Base-by-base conservation (phyloP, 1,140 invertebrate species). In the Lethocerus indicus region DNA sequence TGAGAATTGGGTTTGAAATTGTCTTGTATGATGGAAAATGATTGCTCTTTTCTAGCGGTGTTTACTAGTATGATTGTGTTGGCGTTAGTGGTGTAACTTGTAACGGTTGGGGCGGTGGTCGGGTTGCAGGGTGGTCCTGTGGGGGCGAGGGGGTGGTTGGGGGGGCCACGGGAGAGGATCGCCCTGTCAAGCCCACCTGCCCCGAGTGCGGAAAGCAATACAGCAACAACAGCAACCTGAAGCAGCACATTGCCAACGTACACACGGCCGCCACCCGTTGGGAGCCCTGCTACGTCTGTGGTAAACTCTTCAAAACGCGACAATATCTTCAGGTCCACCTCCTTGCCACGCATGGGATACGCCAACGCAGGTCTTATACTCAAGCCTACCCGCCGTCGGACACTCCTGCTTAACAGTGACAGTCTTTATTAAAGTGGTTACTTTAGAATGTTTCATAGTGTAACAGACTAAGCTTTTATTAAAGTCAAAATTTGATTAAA, bases 211-310 rank as follows among this genome's bases (percentile, higher is more conserved):
- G 76, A 54, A 78, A 77, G 61, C 71, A 72, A 44, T 79, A 78
- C 63, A 76, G 73, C 62, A 71, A 70, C 54, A 69, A 69, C 60
- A 75, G 75, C 59, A 81, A 80, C 61, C 67, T 81, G 49, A 79
- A 78, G 66, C 79, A 82, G 61, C 78, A 81, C 67, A 75, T 79
- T 56, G 73, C 78, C 52, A 80, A 80, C 66, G 74, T 80, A 53
- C 78, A 80, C 66, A 72, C 76, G 26, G 69, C 74, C 50, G 72
- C 71, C 57, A 72, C 71, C 36, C 69, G 72, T 56, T 73, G 73
- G 61, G 74, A 77, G 61, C 66, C 68, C 45, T 80, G 78, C 61
- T 67, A 73, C 54, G 68, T 76, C 50, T 79, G 77, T 65, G 67
- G 61, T 61, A 79, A 78, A 62, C 70, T 68, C 58, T 80, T 79